phyloP scores from a whole-genome alignment of 2,888 invertebrate species.

The Ptychoptera contaminata region DNA sequence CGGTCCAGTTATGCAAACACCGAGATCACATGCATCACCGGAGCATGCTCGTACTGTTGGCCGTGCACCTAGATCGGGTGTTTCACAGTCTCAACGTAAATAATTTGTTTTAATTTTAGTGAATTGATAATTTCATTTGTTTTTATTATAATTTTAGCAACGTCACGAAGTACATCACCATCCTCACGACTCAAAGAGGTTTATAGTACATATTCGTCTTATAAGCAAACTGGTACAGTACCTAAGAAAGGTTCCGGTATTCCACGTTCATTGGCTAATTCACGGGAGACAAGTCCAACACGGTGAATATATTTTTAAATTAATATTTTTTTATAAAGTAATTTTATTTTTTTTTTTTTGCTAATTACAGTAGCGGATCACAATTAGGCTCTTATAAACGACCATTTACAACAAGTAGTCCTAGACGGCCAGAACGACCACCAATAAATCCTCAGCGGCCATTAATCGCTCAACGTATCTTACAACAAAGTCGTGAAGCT shows the following conservation, averaged over 20 bases:
- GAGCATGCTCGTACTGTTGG: conserved; percentile 45
- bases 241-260: conserved; percentile 54
- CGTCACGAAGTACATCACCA: conserved; percentile 86
- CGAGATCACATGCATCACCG: conserved; percentile 30
- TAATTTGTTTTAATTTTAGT: conserved; percentile 3
- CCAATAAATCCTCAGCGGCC: conserved; percentile 38
- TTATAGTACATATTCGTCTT: conserved; percentile 32
- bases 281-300: conserved; percentile 50
- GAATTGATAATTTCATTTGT: background rate
- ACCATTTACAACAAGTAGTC: conserved; percentile 14
- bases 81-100: conserved; percentile 89
- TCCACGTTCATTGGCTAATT: conserved; percentile 50
- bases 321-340: conserved; percentile 8
- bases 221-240: conserved; percentile 33
- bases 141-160: conserved; percentile 42
- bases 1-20: conserved; percentile 27
- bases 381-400: conserved; percentile 15
- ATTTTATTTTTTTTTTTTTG: background rate
- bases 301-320: conserved; percentile 29
- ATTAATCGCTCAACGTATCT: conserved; percentile 63
- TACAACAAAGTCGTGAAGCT: conserved; percentile 77
- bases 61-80: conserved; percentile 41
- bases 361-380: conserved; percentile 10
- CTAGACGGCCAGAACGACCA: conserved; percentile 33
- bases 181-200: conserved; percentile 68